phyloP scores from a whole-genome alignment of 2,888 invertebrate genomes.

The Podabrus alpinus region DNA sequence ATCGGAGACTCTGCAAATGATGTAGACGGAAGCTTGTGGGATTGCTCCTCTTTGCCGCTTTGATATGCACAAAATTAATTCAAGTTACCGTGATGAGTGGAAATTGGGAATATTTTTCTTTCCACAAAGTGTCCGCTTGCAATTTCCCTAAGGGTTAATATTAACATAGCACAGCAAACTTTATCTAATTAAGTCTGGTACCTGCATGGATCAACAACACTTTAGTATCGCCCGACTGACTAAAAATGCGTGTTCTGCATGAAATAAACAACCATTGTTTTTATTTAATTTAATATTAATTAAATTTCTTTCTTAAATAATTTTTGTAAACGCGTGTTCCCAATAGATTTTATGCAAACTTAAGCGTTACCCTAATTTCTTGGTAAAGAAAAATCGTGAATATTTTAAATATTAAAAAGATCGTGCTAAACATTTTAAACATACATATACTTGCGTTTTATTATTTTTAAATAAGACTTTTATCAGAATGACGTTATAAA shows the following conservation, averaged over 20 bases:
- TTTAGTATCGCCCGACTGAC: slow-evolving; percentile 43
- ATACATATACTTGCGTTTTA: neutral
- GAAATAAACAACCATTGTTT: slow-evolving; percentile 19
- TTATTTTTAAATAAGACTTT: neutral
- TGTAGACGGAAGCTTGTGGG: slow-evolving; percentile 36
- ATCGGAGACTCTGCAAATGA: slow-evolving; percentile 35
- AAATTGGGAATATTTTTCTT: slow-evolving; percentile 50
- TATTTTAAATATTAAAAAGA: neutral
- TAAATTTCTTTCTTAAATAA: neutral
- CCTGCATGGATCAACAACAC: slow-evolving; percentile 35
- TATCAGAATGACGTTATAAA: slow-evolving; percentile 15
- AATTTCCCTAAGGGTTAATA: slow-evolving; percentile 50
- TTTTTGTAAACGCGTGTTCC: neutral
- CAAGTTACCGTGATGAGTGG: slow-evolving; percentile 46
- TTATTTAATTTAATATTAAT: slow-evolving; percentile 13
- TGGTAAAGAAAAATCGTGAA: neutral
- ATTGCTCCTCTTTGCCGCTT: slow-evolving; percentile 34
- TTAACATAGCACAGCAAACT: slow-evolving; percentile 41
- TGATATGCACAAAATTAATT: slow-evolving; percentile 46
- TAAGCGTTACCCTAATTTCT: neutral
- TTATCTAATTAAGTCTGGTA: slow-evolving; percentile 30
- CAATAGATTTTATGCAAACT: neutral
- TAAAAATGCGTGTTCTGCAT: slow-evolving; percentile 16
- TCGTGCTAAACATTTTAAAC: neutral
- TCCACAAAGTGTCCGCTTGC: slow-evolving; percentile 48